These are phyloP conservation scores for Heteromurus nitidus DNA, from an alignment of 2,888 invertebrate species.

Conservation along the genomic window DNA sequence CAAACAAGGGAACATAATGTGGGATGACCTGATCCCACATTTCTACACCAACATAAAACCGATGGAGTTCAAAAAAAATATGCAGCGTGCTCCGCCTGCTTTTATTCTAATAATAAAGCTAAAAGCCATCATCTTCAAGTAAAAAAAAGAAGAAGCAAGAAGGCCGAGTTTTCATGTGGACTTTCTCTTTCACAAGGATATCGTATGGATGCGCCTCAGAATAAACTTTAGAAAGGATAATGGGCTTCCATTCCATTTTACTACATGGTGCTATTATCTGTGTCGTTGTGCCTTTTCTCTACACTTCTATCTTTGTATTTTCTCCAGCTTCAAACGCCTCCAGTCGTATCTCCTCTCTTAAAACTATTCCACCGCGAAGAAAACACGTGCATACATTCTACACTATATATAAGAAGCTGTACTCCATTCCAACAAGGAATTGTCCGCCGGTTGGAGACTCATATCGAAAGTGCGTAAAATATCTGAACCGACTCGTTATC, in stretches of 20 bases:
- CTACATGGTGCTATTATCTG: constrained; percentile 20
- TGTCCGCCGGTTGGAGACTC: not conserved
- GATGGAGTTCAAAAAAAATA: not conserved
- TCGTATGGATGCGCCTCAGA: too few species aligned
- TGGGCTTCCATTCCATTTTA: constrained; percentile 54
- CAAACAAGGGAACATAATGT: too few species aligned
- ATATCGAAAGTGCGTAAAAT: constrained; percentile 32
- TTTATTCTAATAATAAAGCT: constrained; percentile 50
- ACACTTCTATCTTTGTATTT: not conserved
- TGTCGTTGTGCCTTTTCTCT: constrained; percentile 1
- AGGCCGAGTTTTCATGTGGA: not conserved
- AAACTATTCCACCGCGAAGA: not conserved
- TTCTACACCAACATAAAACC: not conserved
- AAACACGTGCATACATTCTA: not conserved
- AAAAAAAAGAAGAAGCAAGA: not conserved
- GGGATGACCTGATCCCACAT: not conserved
- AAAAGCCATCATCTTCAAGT: constrained; percentile 45
- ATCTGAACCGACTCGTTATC: constrained; percentile 17
- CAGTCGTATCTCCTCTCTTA: not conserved
- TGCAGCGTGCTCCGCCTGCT: not conserved
- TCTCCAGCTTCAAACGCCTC: constrained; percentile 7
- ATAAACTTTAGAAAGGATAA: constrained; percentile 53
- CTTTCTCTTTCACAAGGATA: constrained; percentile 7
- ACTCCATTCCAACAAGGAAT: too few species aligned
- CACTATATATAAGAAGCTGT: not conserved